Conservation (phyloP, 2,113 vertebrate species). For the Mixornis gularis region DNA sequence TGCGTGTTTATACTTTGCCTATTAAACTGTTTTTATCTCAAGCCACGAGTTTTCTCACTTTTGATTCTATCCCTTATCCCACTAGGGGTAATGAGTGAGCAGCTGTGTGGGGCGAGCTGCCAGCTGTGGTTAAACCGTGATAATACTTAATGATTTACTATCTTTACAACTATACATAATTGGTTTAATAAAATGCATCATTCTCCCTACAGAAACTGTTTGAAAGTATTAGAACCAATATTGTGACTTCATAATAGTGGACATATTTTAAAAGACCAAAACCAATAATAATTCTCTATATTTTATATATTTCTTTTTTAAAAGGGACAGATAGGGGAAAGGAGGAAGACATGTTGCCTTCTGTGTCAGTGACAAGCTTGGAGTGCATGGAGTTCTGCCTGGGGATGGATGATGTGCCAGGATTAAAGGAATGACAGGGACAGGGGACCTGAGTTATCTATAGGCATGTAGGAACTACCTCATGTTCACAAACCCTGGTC, state of each 20-base stretch:
- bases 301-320: neutral
- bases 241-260: neutral
- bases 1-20: neutral
- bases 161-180: neutral
- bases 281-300: neutral
- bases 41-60: neutral
- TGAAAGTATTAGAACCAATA: neutral
- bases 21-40: neutral
- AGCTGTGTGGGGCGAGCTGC: neutral
- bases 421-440: neutral
- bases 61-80: neutral
- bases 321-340: neutral
- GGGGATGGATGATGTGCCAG: neutral
- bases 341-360: neutral
- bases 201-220: neutral
- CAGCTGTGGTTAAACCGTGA: neutral
- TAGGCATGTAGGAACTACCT: neutral
- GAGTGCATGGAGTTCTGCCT: neutral
- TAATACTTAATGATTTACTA: neutral
- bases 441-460: neutral
- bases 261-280: neutral
- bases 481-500: neutral
- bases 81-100: neutral
- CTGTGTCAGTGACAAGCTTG: fast-evolving
- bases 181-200: neutral